Evolutionary conservation across 2,888 invertebrate genomes (phyloP).

Genomic region (Pristionchus mayeri): DNA sequence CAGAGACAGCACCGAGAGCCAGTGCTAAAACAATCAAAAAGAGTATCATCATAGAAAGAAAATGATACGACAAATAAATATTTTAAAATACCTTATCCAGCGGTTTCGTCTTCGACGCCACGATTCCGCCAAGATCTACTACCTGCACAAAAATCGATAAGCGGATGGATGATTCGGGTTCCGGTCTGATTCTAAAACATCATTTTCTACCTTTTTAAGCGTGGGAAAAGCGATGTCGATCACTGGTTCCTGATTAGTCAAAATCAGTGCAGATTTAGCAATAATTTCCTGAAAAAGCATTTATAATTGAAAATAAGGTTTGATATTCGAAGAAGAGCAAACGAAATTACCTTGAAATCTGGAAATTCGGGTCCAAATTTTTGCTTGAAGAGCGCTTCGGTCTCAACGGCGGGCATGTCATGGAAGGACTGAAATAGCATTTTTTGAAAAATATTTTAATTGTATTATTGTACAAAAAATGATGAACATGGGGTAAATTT

Average conservation of each 20-base stretch:
- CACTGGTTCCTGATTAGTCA: slow-evolving; percentile 37
- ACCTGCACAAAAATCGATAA: neutral
- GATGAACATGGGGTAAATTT: too few species aligned
- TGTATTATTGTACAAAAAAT: neutral
- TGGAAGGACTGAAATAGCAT: neutral
- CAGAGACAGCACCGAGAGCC: neutral
- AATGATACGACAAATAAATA: neutral
- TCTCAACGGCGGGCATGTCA: neutral
- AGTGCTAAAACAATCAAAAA: slow-evolving; percentile 1
- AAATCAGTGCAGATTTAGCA: neutral
- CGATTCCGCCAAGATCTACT: slow-evolving; percentile 35
- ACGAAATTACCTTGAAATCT: neutral
- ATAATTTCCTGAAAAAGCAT: neutral
- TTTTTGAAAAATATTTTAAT: too few species aligned
- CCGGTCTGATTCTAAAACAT: neutral
- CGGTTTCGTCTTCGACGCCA: neutral
- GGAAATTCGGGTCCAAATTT: neutral
- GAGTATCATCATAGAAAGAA: neutral
- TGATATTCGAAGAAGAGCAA: neutral
- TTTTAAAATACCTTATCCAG: slow-evolving; percentile 8
- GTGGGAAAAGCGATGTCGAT: slow-evolving; percentile 35
- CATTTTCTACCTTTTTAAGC: slow-evolving; percentile 44
- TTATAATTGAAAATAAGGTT: neutral
- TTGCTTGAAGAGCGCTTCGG: neutral
- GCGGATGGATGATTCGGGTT: too few species aligned